Conservation (phyloP, 2,888 invertebrate species). For the Norana najaformis region DNA sequence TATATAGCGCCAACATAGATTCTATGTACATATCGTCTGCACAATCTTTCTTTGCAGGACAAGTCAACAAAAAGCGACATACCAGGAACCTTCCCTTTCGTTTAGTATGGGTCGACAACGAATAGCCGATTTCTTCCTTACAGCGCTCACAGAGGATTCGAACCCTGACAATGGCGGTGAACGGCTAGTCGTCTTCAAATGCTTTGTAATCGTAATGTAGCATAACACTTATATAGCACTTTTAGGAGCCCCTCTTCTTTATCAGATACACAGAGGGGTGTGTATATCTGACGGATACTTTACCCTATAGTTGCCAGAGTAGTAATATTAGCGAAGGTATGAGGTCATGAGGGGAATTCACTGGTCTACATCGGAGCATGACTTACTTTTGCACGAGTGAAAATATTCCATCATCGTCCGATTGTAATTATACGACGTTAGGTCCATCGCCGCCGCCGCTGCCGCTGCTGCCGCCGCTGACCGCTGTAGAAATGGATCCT, state of each 20-base stretch:
- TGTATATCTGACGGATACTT: background rate
- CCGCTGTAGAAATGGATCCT: slow-evolving; percentile 23
- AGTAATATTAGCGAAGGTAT: background rate
- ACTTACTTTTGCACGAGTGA: slow-evolving; percentile 35
- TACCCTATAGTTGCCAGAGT: background rate
- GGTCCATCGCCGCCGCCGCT: slow-evolving; percentile 30
- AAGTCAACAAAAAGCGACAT: background rate
- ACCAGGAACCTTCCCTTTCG: background rate
- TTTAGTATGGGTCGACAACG: background rate
- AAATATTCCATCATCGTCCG: slow-evolving; percentile 36
- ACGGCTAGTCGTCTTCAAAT: background rate
- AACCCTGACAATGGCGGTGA: background rate
- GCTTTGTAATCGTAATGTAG: background rate
- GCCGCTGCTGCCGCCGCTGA: slow-evolving; percentile 15
- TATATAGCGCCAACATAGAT: background rate
- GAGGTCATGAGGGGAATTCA: background rate
- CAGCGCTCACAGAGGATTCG: no score
- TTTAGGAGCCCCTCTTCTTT: background rate
- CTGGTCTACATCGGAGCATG: background rate
- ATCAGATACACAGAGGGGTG: no score
- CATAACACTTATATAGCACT: background rate
- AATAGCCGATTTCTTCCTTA: background rate
- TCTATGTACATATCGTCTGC: background rate
- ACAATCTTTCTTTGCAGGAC: background rate
- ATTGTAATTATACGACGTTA: slow-evolving; percentile 37